Base-by-base conservation (phyloP, 2,113 vertebrate genomes). In the Spea multiplicata region DNA sequence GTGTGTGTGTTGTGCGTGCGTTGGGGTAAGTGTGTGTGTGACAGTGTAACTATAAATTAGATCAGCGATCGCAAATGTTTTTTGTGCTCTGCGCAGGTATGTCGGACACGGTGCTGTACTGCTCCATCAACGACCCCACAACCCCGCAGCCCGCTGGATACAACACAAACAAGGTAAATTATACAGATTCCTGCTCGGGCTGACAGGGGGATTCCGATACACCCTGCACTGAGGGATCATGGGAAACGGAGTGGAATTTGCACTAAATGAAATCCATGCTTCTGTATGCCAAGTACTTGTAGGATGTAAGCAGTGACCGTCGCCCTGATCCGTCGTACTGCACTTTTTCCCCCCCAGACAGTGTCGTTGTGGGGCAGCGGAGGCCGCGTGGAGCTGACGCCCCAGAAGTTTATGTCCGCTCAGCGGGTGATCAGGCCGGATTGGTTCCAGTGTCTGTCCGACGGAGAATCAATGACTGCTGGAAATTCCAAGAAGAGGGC, bases 371-470 rank as follows among this genome's bases (percentile, higher is more conserved):
- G 97, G 97, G 94, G 95, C 67, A 91, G 87, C 66, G 95, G 95
- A 0, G 97, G 97, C 14, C 91, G 97, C 64, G 91, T 96, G n/a
- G 96, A 99, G 82, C 83, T 99, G 78, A 95, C 94, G 0, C 84
- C 85, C 65, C 90, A 92, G 50, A 95, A 92, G 83, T 99, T 96
- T 90, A 97, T 99, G 93, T 91, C 92, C 7, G 85, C 98, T 17
- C 96, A 97, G 86, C 88, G 88, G 46, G 87, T 86, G 0, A 83
- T 98, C 79, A 93, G 91, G 85, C 95, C 96, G 0, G 95, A 98
- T 87, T 98, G 94, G 94, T 96, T 97, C 89, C 96, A 98, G 87
- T 97, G 95, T 85, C 92, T 98, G 86, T 92, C 92, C 5, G 97
- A 99, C 16, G 96, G 97, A 55, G 97, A 97, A 80, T 94, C 91